Percentiles rank a stretch among this genome's conserved stretches.
phyloP scores from a whole-genome alignment of 2,888 invertebrate species.

The Tipula vernalis region DNA sequence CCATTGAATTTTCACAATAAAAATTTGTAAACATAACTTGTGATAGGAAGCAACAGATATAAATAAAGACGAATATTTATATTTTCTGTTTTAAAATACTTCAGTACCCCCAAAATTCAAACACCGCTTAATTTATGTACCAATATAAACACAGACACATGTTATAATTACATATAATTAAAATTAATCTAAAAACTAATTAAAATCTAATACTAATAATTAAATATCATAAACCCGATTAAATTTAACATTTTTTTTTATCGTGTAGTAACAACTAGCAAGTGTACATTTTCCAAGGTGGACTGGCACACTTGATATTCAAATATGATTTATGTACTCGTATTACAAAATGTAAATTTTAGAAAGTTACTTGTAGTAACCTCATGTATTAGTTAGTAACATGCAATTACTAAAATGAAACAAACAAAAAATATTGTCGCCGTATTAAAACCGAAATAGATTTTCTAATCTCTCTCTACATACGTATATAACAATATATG shows the following conservation, averaged over 20 bases:
- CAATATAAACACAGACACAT: not conserved
- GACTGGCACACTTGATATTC: not conserved
- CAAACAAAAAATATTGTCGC: not conserved
- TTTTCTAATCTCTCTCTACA: not conserved
- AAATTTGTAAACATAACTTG: no score
- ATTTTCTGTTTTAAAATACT: no score
- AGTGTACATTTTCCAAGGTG: not conserved
- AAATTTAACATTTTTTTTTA: not conserved
- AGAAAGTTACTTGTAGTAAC: not conserved
- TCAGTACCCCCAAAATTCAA: not conserved
- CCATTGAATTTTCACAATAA: no score
- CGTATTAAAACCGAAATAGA: not conserved
- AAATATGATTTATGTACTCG: not conserved
- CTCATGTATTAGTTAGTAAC: not conserved
- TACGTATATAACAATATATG: not conserved
- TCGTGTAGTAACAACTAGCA: not conserved
- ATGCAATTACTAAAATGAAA: not conserved
- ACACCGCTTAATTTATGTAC: not conserved
- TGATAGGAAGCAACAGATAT: no score
- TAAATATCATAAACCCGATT: not conserved
- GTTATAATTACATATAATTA: not conserved
- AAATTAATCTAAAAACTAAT: not conserved
- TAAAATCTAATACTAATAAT: not conserved
- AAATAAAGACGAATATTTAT: no score
- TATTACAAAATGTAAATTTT: not conserved